Evolutionary conservation across 2,888 invertebrate genomes (phyloP).

Genomic region (Aphodius granarius): DNA sequence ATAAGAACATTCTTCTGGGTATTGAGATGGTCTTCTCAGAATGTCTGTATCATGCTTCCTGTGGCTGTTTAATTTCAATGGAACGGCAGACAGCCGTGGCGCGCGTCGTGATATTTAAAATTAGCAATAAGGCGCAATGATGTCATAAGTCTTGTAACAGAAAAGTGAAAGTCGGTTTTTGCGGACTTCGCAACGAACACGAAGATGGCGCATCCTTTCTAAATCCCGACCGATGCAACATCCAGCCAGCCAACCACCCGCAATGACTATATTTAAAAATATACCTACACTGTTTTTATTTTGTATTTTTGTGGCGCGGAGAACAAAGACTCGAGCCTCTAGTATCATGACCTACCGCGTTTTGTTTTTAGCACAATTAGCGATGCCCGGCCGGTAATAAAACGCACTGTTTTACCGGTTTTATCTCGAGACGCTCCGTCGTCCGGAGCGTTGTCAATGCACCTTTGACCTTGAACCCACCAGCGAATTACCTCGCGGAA

Average conservation of each 20-base stretch:
- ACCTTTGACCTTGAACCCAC: not conserved
- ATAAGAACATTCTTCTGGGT: not conserved
- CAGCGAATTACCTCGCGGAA: not conserved
- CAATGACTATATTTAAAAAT: not conserved
- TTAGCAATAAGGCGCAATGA: not conserved
- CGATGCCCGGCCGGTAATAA: not conserved
- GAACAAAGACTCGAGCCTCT: not conserved
- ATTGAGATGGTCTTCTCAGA: not conserved
- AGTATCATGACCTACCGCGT: conserved; percentile 23
- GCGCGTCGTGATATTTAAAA: not conserved
- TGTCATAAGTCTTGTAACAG: not conserved
- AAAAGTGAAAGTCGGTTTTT: not conserved
- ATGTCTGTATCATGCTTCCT: not conserved
- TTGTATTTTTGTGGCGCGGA: not conserved
- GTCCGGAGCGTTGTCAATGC: not conserved
- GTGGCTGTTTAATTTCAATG: not conserved
- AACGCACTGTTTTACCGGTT: not conserved
- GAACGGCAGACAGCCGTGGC: not conserved
- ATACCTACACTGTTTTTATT: not conserved
- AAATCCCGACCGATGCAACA: not conserved
- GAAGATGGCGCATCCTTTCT: not conserved
- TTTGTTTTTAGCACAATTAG: not conserved
- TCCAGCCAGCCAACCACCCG: not conserved
- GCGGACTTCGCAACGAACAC: not conserved
- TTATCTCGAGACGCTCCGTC: no score